A percentile compares a stretch with the other conserved stretches of the same genome.
phyloP scores from a whole-genome alignment of 92 coral and sea anemone species.

The Heliopora coerulea region DNA sequence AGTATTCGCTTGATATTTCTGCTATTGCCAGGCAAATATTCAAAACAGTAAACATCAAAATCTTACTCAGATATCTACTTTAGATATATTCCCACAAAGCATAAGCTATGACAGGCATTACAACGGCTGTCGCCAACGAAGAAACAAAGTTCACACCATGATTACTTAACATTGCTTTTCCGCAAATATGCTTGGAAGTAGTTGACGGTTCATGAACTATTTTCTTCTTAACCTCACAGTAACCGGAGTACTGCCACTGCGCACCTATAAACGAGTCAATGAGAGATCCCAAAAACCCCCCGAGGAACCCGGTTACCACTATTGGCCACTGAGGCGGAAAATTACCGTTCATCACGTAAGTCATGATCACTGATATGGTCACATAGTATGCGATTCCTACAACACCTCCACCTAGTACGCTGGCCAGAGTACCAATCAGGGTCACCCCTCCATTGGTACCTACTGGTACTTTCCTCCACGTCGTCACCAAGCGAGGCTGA shows the following conservation, averaged over 20 bases:
- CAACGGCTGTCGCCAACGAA: conserved; percentile 63
- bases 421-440: conserved; percentile 71
- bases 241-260: conserved; percentile 91
- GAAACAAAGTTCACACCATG: conserved; percentile 90
- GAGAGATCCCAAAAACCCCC: conserved; percentile 83
- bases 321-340: conserved; percentile 95
- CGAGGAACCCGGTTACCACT: conserved; percentile 76
- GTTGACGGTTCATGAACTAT: conserved; percentile 76
- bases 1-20: too few relatives aligned
- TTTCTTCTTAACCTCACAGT: conserved; percentile 70
- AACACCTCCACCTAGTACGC: conserved; percentile 76
- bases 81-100: conserved; percentile 70
- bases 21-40: not conserved
- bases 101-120: conserved; percentile 82
- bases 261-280: conserved; percentile 95
- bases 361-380: conserved; percentile 54
- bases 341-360: conserved; percentile 43
- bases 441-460: conserved; percentile 99
- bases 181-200: conserved; percentile 75
- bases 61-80: not conserved
- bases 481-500: conserved; percentile 78
- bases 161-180: conserved; percentile 73
- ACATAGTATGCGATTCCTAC: conserved; percentile 77
- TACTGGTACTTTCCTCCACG: conserved; percentile 80
- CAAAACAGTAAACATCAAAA: not conserved